Evolutionary conservation across 2,113 vertebrate species (phyloP), one percentile per base, ranked within the genome.

Genomic region (Hyperopisus bebe): DNA sequence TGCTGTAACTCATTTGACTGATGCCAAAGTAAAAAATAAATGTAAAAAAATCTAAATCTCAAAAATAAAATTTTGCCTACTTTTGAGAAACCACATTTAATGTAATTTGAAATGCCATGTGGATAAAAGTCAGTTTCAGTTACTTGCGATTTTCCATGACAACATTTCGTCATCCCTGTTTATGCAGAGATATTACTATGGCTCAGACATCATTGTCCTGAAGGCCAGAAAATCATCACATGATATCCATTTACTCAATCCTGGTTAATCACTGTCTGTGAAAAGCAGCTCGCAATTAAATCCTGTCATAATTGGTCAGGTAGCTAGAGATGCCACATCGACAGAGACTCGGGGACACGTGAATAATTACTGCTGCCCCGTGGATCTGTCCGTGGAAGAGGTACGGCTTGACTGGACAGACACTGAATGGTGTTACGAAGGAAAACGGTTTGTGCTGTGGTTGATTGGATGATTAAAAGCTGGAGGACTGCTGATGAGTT

Each of bases 51-150:
- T 66, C 62, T 70, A 31, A 15, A 90, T 83, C 2, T 91, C 91
- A 62, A 86, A 91, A 83, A 48, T 19, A 62, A 90, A 86, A 80
- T 19, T 44, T 35, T 58, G 44, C 9, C 42, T 31, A 46, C 47
- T 80, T 82, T 55, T 53, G 50, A 42, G 58, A 44, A 62, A 31
- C 84, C 19, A 8, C 3, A 86, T 62, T 21, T 82, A 39, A 89
- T 89, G 88, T 55, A 6, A 89, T 89, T n/a, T 47, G 42, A 19
- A 7, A 10, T 62, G 24, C 39, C 77, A 58, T 89, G 3, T 27
- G 50, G 39, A 85, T 85, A 31, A 85, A 89, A 46, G 80, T 44
- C 35, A 7, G 1, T 44, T 84, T 62, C 21, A 31, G 19, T 24
- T 44, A 24, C 39, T 84, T 44, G 35, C 19, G 21, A 46, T 47